Evolutionary conservation across 2,113 vertebrate species (phyloP).

Genomic region (Ptyas mucosa): DNA sequence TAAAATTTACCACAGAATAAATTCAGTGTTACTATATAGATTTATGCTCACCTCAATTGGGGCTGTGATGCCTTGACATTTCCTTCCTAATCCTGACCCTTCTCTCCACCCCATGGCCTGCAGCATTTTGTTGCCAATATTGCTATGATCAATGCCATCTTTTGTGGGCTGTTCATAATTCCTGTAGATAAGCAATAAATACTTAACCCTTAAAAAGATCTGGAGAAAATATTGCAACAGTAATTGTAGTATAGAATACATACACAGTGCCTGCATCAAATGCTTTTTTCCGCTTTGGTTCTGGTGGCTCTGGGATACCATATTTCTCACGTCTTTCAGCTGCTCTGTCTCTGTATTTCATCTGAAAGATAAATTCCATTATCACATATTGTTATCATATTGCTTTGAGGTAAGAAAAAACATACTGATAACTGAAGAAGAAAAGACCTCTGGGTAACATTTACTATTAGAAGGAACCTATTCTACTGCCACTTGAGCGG

Average conservation of each 20-base stretch:
- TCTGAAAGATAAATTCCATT: conserved; percentile 60
- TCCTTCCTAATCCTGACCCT: conserved; percentile 92
- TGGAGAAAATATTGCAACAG: accelerated
- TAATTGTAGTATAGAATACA: conserved; percentile 40
- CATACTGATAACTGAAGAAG: not conserved
- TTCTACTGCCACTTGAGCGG: not conserved
- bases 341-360: conserved; percentile 96
- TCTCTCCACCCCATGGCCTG: conserved; percentile 99
- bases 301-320: conserved; percentile 93
- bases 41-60: conserved; percentile 86
- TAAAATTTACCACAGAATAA: not conserved
- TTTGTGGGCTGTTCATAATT: conserved; percentile 98
- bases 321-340: conserved; percentile 97
- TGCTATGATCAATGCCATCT: conserved; percentile 95
- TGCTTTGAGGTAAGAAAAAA: not conserved
- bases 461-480: not conserved
- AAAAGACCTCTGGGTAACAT: not conserved
- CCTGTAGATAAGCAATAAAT: conserved; percentile 61
- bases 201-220: conserved; percentile 22
- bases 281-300: conserved; percentile 94
- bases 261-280: conserved; percentile 86
- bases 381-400: not conserved
- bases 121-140: conserved; percentile 99
- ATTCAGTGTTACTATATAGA: not conserved
- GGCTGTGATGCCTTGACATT: conserved; percentile 95